Base-by-base conservation (phyloP, 2,113 vertebrate genomes). In the Calyptommatus sinebrachiatus region DNA sequence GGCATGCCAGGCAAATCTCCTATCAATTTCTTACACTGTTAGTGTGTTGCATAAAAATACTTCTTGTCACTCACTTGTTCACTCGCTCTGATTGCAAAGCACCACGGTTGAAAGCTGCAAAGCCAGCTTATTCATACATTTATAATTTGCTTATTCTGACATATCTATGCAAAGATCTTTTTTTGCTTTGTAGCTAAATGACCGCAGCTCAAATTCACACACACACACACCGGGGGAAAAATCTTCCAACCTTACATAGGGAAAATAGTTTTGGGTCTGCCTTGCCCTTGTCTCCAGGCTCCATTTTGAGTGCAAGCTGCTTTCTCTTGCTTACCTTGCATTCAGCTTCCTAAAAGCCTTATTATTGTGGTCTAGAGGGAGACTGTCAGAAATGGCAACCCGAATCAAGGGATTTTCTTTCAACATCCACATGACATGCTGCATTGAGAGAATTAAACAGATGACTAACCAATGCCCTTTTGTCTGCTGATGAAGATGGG, bases 401-500 rank as follows among this genome's bases (percentile, higher is more conserved):
- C 82, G 93, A 95, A 95, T 94, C 94, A 92, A 92, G 95, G 95
- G 95, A 95, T 94, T 95, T 95, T 95, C 88, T 89, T 94, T 94
- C 93, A 92, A 93, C 89, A 86, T 94, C 91, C 91, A 94, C 94
- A 95, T 94, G 94, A 95, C 94, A 94, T 81, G 91, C 89, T 31
- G 92, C 91, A 92, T 91, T 91, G 88, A 87, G 92, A 94, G 94
- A 95, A 96, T 95, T 95, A 95, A 95, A 92, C 94, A 95, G 92
- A 95, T 94, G 95, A 95, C 94, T 95, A 95, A 94, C 94, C 91
- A 94, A 83, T 94, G 94, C 92, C 94, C 94, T 96, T 96, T 94
- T 94, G 92, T 94, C 92, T 93, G 92, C 87, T 86, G 88, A 94
- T 90, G 92, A 94, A 94, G 93, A 94, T 90, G 88, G 91, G 89